Conservation (phyloP, 2,113 vertebrate species). For the Ciconia stormi region DNA sequence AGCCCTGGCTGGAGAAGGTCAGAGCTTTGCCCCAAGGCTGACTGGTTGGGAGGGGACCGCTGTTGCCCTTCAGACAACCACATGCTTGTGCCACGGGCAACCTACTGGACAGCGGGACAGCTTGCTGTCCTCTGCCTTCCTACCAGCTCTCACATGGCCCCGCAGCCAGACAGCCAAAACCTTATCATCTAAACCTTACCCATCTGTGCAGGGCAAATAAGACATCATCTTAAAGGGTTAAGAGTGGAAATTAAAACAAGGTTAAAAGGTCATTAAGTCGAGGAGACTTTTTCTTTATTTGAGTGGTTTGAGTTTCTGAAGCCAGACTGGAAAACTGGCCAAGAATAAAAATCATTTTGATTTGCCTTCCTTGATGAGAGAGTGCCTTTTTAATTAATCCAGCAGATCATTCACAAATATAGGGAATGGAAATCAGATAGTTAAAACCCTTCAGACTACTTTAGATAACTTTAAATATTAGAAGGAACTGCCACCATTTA, state of each 20-base stretch:
- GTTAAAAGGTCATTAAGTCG: not conserved
- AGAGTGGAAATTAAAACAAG: not conserved
- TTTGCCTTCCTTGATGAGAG: not conserved
- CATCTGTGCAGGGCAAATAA: not conserved
- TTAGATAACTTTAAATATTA: not conserved
- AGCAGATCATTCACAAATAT: not conserved
- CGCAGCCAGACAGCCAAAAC: not conserved
- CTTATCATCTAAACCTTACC: not conserved
- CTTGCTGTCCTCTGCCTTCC: not conserved
- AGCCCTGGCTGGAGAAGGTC: not conserved
- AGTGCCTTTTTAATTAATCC: not conserved
- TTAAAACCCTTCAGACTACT: not conserved
- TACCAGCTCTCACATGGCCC: not conserved
- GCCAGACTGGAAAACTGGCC: not conserved
- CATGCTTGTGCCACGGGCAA: not conserved
- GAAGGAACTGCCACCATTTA: not conserved
- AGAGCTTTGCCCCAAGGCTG: not conserved
- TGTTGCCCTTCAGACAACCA: rapidly evolving
- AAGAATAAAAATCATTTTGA: not conserved
- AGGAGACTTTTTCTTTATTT: not conserved
- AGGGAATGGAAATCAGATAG: not conserved
- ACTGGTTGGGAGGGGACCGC: not conserved
- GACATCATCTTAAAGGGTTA: not conserved
- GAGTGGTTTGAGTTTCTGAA: not conserved
- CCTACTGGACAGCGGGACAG: not conserved